Evolutionary conservation across 2,113 vertebrate species (phyloP), one percentile per base, ranked within the genome.

Genomic region (Upupa epops): DNA sequence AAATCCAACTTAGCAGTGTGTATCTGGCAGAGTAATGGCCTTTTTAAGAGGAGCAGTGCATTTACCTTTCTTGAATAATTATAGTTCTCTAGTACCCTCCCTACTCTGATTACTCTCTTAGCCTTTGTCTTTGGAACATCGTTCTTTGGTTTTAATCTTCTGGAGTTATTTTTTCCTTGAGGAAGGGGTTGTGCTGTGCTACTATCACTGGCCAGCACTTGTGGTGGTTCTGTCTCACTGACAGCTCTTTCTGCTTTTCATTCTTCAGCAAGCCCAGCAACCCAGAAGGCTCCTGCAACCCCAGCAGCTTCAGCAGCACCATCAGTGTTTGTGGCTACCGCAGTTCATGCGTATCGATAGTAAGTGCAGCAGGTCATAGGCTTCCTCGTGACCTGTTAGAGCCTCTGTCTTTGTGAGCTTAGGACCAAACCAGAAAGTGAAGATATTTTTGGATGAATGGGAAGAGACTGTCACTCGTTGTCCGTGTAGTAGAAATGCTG

Each of bases 331-430:
- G 54, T 97, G 14, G 99, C 98, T 52, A 98, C 98, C 1, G 98
- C 98, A 0, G 99, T 99, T 36, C 98, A 98, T 15, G 98, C 98
- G 0, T 99, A 98, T 86, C 98, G 97, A 95, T 99, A 98, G 99
- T 99, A 95, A 99, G 98, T 97, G 85, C 54, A 14, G 34, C 31
- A 2, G 9, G 4, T n/a, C n/a, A n/a, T n/a, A n/a, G 17, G 31
- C 6, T 58, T 73, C 22, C 22, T 32, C 5, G 0, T 6, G 36
- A 12, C 17, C 36, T 29, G 20, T 24, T 11, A 26, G 11, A 42
- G 17, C 3, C 52, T 29, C 15, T 37, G 17, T 24, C n/a, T 49
- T 31, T 61, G 26, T 18, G 45, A 32, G 46, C 45, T 31, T 29
- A 22, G n/a, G 17, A 22, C 21, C 12, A 55, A 2, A 3, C 4